Base-by-base conservation (phyloP, 2,888 invertebrate genomes). In the Phymatocera aterrima region DNA sequence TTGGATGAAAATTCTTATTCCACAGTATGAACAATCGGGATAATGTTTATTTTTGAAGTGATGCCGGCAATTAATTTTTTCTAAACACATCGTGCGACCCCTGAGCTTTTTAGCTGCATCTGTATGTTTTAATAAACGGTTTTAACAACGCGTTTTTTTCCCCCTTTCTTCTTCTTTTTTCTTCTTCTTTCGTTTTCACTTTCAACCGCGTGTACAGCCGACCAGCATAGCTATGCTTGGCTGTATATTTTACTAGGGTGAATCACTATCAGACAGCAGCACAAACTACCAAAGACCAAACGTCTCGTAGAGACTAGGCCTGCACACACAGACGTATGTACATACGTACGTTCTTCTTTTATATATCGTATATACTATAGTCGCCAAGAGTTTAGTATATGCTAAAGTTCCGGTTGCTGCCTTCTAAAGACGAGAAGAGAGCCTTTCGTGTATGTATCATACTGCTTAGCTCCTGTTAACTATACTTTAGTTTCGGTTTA, bases 181-280 rank as follows among this genome's bases (percentile, higher is more conserved):
- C 46, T 34, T 37, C 21, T 18, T 77, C 15, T 37, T 2, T 60
- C n/a, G 40, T 28, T 40, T 15, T 51, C 10, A n/a, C 8, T 60
- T 18, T 43, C 60, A 78, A 68, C 43, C 43, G 28, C 43, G 68
- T 46, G 68, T 64, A 37, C 24, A 43, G 12, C 46, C 68, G 51
- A 72, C 54, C 37, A 57, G 60, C 57, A 6, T 24, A 57, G 43
- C 48, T n/a, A n/a, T n/a, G 72, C 34, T 34, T 6, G 75, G 43
- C 51, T 79, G 79, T 79, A 77, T 79, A 79, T 79, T 79, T 79
- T 77, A 77, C 79, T 64, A 77, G 77, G 79, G 79, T 79, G 79
- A 79, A 75, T 79, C 79, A 79, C 79, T 75, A 75, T 75, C 75
- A 75, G 75, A 75, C 75, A 72, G 57, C 75, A 75, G 24, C 57